Percentiles rank a stretch among this genome's conserved stretches.
These are phyloP conservation scores for Antennarius striatus DNA, from an alignment of 2,113 vertebrate genomes.

Conservation along the genomic window DNA sequence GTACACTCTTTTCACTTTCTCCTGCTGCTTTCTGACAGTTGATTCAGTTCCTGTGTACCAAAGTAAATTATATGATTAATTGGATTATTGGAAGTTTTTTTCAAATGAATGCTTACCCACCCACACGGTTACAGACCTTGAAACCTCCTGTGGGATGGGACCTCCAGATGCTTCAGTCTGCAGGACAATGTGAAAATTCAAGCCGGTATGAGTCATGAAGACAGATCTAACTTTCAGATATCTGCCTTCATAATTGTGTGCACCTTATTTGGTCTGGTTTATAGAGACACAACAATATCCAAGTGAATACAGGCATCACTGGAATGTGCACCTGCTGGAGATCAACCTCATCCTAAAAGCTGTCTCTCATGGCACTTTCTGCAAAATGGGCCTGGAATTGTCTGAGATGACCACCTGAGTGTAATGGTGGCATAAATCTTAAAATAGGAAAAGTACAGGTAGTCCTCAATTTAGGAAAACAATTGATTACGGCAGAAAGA, in stretches of 20 bases:
- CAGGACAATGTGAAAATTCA: background rate
- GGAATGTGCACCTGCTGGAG: constrained; percentile 83
- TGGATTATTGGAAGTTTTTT: constrained; percentile 81
- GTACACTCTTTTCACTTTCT: constrained; percentile 44
- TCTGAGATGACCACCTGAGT: background rate
- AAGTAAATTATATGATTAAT: constrained; percentile 80
- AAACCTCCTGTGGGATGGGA: constrained; percentile 5
- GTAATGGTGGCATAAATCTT: constrained; percentile 1
- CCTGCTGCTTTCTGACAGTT: constrained; percentile 65
- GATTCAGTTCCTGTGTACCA: constrained; percentile 69
- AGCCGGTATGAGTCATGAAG: constrained; percentile 27
- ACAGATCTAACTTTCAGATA: constrained; percentile 52
- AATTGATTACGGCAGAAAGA: too few species aligned
- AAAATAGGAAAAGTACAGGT: background rate
- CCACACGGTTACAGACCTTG: constrained; percentile 51
- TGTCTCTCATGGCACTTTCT: constrained; percentile 20
- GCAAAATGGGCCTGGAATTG: constrained; percentile 30
- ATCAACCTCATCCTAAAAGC: constrained; percentile 37
- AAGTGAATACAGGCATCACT: constrained; percentile 65
- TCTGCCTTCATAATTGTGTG: constrained; percentile 49
- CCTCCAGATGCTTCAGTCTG: background rate
- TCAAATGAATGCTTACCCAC: constrained; percentile 66
- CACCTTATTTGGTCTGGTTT: constrained; percentile 48
- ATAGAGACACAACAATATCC: constrained; percentile 50
- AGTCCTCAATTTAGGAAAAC: background rate